A percentile compares a stretch with the other conserved stretches of the same genome.
Evolutionary conservation across 2,113 vertebrate genomes (phyloP).

Genomic region (Malurus melanocephalus): DNA sequence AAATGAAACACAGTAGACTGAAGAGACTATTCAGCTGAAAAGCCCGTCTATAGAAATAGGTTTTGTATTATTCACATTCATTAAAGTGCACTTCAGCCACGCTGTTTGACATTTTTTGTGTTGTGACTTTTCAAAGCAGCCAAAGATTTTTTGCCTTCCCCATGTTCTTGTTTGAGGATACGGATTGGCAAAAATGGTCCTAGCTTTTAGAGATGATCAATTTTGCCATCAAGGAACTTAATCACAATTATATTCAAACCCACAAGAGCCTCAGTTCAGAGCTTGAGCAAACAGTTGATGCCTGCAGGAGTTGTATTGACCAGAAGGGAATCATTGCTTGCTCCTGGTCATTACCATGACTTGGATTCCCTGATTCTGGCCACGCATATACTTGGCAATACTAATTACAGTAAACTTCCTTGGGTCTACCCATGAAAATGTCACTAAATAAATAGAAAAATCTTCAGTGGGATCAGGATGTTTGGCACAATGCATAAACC

Average conservation of each 20-base stretch:
- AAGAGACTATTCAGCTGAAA: conserved; percentile 49
- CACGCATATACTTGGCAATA: neutral
- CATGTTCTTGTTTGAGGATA: neutral
- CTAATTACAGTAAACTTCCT: neutral
- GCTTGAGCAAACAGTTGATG: fast-evolving
- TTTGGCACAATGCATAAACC: neutral
- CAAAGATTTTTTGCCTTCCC: neutral
- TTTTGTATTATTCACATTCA: conserved; percentile 12
- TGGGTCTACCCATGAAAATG: neutral
- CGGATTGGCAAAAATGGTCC: neutral
- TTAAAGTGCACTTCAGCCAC: conserved; percentile 4
- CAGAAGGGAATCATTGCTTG: neutral
- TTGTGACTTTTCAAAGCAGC: neutral
- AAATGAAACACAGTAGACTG: conserved; percentile 49
- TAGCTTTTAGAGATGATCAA: neutral
- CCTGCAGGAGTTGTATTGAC: neutral
- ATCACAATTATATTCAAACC: neutral
- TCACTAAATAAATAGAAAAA: neutral
- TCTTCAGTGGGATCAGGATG: neutral
- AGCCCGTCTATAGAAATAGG: conserved; percentile 36
- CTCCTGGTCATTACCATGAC: neutral
- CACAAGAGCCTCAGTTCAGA: neutral
- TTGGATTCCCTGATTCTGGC: neutral
- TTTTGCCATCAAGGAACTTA: neutral
- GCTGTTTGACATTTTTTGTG: neutral